A percentile compares a stretch with the other conserved stretches of the same genome.
Conservation (phyloP, 2,797 vertebrate species). For the Coregonus suidteri region DNA sequence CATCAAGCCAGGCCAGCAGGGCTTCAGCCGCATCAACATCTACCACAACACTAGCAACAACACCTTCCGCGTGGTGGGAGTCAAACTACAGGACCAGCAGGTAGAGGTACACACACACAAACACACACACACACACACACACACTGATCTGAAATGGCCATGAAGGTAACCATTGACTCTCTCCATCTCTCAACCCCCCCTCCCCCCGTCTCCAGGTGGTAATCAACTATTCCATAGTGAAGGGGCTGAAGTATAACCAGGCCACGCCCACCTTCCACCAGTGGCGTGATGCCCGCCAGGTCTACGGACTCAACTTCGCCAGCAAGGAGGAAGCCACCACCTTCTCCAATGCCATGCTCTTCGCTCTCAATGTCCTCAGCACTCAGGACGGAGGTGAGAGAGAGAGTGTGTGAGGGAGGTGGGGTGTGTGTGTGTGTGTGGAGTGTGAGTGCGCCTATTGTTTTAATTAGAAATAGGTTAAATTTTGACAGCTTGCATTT, state of each 20-base stretch:
- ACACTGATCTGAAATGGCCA: background rate
- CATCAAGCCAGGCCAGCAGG: slow-evolving; percentile 96
- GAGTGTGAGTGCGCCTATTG: background rate
- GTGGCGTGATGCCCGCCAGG: slow-evolving; percentile 88
- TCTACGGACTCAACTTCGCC: slow-evolving; percentile 88
- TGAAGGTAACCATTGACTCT: background rate
- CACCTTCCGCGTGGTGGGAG: slow-evolving; percentile 94
- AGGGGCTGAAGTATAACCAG: slow-evolving; percentile 98
- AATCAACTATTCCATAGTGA: slow-evolving; percentile 98
- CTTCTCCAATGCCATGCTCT: slow-evolving; percentile 97
- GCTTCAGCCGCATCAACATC: slow-evolving; percentile 99
- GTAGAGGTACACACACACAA: slow-evolving; percentile 40
- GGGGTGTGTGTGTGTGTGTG: too few relatives aligned
- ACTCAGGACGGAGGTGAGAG: slow-evolving; percentile 91
- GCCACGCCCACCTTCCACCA: slow-evolving; percentile 95
- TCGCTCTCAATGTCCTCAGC: slow-evolving; percentile 93
- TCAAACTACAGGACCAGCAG: slow-evolving; percentile 99
- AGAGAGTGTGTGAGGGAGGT: background rate
- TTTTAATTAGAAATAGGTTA: too few relatives aligned
- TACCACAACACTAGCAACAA: slow-evolving; percentile 95
- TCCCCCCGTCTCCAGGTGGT: slow-evolving; percentile 46
- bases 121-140: background rate
- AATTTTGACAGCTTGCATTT: background rate
- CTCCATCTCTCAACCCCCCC: slow-evolving; percentile 10
- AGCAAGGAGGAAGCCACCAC: slow-evolving; percentile 97